These are phyloP conservation scores for Perizoma flavofasciatum DNA, from an alignment of 2,888 invertebrate genomes.

Conservation along the genomic window DNA sequence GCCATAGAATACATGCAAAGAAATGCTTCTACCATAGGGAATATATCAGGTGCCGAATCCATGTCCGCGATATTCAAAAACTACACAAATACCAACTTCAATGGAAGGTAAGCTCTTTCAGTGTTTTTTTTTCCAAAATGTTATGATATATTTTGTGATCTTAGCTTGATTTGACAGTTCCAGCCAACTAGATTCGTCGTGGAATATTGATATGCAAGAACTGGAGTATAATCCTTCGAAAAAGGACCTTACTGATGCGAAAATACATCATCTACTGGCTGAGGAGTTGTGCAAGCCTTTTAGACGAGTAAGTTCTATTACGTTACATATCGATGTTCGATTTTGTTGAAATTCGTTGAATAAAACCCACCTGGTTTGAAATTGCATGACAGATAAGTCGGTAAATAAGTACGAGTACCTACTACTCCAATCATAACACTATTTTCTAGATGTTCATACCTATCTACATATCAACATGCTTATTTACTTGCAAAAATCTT, in stretches of 20 bases:
- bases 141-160: constrained; percentile 24
- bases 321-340: constrained; percentile 4
- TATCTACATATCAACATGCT: too few relatives aligned
- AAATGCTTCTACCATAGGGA: constrained; percentile 93
- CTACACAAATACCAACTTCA: constrained; percentile 92
- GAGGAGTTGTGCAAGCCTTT: constrained; percentile 95
- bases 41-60: constrained; percentile 94
- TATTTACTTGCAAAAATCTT: too few relatives aligned
- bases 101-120: constrained; percentile 87
- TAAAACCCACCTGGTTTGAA: neutral
- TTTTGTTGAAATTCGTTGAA: neutral
- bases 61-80: constrained; percentile 96
- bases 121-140: constrained; percentile 11
- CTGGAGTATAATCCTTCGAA: constrained; percentile 96
- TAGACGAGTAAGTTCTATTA: constrained; percentile 87
- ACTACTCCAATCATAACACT: neutral
- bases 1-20: constrained; percentile 96
- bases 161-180: constrained; percentile 79
- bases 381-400: constrained; percentile 2
- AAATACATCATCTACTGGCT: constrained; percentile 95
- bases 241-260: constrained; percentile 96
- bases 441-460: too few relatives aligned
- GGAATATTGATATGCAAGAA: constrained; percentile 97
- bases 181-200: constrained; percentile 92
- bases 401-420: neutral